Base-by-base conservation (phyloP, 2,888 invertebrate genomes). In the Embidobia sp. region DNA sequence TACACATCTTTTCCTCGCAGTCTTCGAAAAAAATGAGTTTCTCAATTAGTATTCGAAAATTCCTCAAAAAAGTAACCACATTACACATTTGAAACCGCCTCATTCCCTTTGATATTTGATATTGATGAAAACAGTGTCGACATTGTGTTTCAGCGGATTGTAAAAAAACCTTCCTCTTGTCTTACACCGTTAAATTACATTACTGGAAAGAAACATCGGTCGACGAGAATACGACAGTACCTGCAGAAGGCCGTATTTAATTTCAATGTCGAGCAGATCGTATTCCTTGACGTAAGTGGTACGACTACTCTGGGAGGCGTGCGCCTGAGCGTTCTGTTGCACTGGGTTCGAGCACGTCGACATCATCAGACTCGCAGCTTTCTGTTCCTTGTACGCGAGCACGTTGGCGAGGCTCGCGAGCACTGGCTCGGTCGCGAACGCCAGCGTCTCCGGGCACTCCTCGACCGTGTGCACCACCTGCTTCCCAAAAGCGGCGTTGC, bases 381-480 rank as follows among this genome's bases (percentile, higher is more conserved):
- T 31, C 88, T 90, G 93, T 87, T 95, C 96, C 90, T 94, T 94
- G 90, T 93, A 95, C 33, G 96, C 95, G 83, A 98, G 91, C 78
- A 98, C 94, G 90, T 97, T 98, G 37, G 97, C 95, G 51, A 98
- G 92, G 87, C 97, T 97, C 8, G 95, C 96, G 74, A 95, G 91
- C 8, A 98, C 94, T 0, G 96, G 95, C 89, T 98, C 98, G 1
- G 97, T 94, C n/a, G 96, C 98, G 90, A 98, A 98, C 1, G 98
- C 97, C 83, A 98, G 90, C 1, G 97, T 97, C 84, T 97, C 95
- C 46, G 94, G 91, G 77, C 95, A 94, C 87, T 97, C 97, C 87
- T 96, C 96, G 7, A 96, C 92, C 16, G 77, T 19, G 51, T 82
- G 82, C 18, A 81, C 15, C 40, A 82, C 80, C 82, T 82, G 31